These are phyloP conservation scores for Paramisgurnus dabryanus DNA, from an alignment of 2,113 vertebrate species.

Conservation along the genomic window DNA sequence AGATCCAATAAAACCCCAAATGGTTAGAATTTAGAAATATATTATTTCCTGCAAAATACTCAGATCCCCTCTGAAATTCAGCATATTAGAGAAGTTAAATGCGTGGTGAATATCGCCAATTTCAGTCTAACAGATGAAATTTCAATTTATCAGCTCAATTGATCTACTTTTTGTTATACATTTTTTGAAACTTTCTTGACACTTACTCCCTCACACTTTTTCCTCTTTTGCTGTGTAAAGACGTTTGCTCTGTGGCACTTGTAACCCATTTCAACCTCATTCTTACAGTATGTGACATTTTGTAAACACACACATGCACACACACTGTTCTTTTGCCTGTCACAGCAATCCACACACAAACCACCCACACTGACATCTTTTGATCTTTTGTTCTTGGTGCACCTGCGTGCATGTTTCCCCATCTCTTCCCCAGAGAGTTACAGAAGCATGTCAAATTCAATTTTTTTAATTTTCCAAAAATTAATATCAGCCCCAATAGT, in stretches of 20 bases:
- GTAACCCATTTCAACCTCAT: slow-evolving; percentile 22
- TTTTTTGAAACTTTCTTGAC: too few relatives aligned
- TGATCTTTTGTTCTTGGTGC: slow-evolving; percentile 27
- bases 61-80: too few relatives aligned
- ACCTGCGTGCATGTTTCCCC: slow-evolving; percentile 7
- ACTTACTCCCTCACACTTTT: neutral
- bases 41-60: too few relatives aligned
- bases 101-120: too few relatives aligned
- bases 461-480: slow-evolving; percentile 4
- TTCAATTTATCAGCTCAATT: too few relatives aligned
- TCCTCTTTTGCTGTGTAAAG: neutral
- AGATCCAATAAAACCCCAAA: too few relatives aligned
- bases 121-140: too few relatives aligned
- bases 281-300: slow-evolving; percentile 14
- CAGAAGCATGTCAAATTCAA: slow-evolving; percentile 10
- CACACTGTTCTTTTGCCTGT: slow-evolving; percentile 26
- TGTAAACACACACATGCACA: neutral
- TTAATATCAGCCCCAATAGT: neutral
- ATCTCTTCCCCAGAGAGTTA: slow-evolving; percentile 31
- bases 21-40: too few relatives aligned
- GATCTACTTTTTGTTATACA: too few relatives aligned
- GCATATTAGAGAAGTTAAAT: too few relatives aligned
- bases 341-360: slow-evolving; percentile 12
- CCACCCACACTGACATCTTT: slow-evolving; percentile 22
- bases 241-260: neutral